Conservation (phyloP, 2,888 invertebrate species). For the Athalia rosae region DNA sequence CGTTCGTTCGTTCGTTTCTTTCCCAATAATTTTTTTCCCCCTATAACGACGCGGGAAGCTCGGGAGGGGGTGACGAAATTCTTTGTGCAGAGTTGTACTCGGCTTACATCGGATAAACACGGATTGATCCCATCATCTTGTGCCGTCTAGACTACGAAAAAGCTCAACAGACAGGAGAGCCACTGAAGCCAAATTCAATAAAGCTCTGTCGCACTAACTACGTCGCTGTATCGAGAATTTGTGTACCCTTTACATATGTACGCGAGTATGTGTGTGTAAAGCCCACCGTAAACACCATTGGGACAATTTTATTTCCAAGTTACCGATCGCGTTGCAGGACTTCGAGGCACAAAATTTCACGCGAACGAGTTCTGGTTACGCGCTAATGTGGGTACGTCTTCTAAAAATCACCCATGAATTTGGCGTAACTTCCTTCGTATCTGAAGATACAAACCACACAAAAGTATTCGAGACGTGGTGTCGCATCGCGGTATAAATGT, state of each 20-base stretch:
- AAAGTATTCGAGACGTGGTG: constrained; percentile 19
- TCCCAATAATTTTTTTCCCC: constrained; percentile 2
- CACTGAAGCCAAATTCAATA: constrained; percentile 31
- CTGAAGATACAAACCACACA: background rate
- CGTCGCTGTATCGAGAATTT: constrained; percentile 12
- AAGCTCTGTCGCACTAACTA: constrained; percentile 33
- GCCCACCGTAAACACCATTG: constrained; percentile 12
- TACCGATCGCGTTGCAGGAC: background rate
- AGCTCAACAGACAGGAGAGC: constrained; percentile 36
- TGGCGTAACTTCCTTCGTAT: background rate
- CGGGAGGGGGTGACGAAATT: constrained; percentile 22
- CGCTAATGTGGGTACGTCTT: too few species aligned
- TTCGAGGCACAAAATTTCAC: too few species aligned
- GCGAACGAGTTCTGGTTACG: too few species aligned
- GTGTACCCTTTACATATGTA: background rate
- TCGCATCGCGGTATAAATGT: constrained; percentile 24
- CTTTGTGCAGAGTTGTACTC: background rate
- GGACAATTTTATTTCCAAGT: constrained; percentile 24
- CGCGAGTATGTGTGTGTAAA: too few species aligned
- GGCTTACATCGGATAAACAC: constrained; percentile 37
- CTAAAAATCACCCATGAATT: too few species aligned
- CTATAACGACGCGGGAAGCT: background rate
- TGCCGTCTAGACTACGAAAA: constrained; percentile 41
- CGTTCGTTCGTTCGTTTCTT: background rate
- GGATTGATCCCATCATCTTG: constrained; percentile 40